Evolutionary conservation across 2,888 invertebrate genomes (phyloP).

Genomic region (Tridacna gigas): DNA sequence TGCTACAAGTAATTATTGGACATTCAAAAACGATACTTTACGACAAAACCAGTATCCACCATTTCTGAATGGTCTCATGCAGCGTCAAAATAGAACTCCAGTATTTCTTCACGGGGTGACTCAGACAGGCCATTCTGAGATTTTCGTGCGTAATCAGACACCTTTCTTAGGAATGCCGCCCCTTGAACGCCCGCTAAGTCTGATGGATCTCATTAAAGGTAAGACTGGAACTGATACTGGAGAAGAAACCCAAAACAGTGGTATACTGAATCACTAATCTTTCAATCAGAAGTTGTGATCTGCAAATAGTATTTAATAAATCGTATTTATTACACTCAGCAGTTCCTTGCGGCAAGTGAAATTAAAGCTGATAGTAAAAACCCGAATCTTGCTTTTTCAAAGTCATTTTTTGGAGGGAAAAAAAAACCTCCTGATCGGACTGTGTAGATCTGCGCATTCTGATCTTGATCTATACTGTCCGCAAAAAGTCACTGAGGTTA

Average conservation of each 20-base stretch:
- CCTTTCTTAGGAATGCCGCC: constrained; percentile 11
- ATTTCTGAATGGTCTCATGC: constrained; percentile 8
- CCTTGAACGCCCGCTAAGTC: neutral
- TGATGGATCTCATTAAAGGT: constrained; percentile 16
- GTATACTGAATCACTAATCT: no score
- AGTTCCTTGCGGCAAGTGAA: no score
- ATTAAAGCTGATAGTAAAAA: no score
- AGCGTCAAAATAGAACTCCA: neutral
- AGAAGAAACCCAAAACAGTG: neutral
- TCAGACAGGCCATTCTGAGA: neutral
- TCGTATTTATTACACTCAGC: no score
- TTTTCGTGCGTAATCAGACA: constrained; percentile 1
- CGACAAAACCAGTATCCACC: constrained; percentile 1
- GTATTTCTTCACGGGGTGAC: neutral
- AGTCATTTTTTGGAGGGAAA: no score
- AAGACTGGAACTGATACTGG: neutral
- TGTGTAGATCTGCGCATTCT: no score
- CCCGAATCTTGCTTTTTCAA: no score
- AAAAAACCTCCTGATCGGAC: no score
- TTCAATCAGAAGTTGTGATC: no score
- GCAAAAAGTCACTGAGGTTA: no score
- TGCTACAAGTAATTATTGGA: neutral
- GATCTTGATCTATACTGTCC: no score
- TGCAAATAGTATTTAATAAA: no score
- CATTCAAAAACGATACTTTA: neutral